Evolutionary conservation across 2,888 invertebrate genomes (phyloP).

Genomic region (Dryococelus australis): DNA sequence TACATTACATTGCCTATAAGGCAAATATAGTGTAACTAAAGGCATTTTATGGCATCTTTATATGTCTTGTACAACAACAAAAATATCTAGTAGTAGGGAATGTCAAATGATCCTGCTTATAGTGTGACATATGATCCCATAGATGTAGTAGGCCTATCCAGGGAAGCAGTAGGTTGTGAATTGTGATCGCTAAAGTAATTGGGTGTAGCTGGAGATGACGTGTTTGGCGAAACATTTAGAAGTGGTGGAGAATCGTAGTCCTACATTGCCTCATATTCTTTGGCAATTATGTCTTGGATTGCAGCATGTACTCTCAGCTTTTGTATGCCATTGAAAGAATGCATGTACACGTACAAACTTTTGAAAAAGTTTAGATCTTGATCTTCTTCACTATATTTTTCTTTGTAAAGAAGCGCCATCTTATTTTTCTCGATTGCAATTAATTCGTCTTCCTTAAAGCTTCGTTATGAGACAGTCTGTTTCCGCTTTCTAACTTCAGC

Average conservation of each 20-base stretch:
- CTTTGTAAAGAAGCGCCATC: background rate
- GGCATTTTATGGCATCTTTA: background rate
- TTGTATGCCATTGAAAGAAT: too few species aligned
- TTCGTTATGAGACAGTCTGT: background rate
- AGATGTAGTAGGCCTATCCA: too few species aligned
- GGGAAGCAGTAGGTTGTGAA: too few species aligned
- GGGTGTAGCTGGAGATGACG: too few species aligned
- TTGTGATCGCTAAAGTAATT: too few species aligned
- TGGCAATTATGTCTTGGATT: background rate
- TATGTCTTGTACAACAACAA: background rate
- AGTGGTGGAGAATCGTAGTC: background rate
- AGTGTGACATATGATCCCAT: too few species aligned
- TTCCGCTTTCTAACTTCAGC: background rate
- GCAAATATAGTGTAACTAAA: too few species aligned
- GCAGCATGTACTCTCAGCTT: background rate
- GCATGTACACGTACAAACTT: background rate
- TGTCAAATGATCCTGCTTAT: too few species aligned
- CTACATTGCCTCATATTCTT: background rate
- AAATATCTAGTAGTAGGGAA: background rate
- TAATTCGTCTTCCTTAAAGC: too few species aligned
- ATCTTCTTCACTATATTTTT: background rate
- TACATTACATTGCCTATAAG: too few species aligned
- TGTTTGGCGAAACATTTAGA: too few species aligned
- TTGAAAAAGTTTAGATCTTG: background rate
- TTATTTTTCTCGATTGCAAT: slow-evolving; percentile 4